Percentiles rank a stretch among this genome's conserved stretches.
phyloP scores from a whole-genome alignment of 1,140 invertebrate species.

The Drosophila sproati region DNA sequence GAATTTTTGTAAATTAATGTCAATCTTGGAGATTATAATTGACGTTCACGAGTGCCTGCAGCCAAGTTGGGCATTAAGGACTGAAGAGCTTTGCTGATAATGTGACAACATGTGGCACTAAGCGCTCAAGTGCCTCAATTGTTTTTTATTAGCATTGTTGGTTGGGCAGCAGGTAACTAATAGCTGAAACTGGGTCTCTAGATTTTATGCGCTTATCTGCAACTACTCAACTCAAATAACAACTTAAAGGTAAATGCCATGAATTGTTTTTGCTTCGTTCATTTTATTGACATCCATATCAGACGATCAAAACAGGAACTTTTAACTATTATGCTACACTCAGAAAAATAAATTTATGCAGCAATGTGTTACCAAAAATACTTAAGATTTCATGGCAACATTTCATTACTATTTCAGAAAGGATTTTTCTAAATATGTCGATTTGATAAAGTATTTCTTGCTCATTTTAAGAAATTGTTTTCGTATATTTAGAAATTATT shows the following conservation, averaged over 20 bases:
- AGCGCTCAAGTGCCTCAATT: slow-evolving; percentile 24
- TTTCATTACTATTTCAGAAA: too few relatives aligned
- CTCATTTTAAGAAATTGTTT: too few relatives aligned
- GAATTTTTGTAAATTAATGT: slow-evolving; percentile 39
- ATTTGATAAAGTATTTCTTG: too few relatives aligned
- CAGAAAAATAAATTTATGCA: too few relatives aligned
- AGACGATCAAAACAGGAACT: not conserved
- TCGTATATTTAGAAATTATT: too few relatives aligned
- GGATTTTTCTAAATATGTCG: too few relatives aligned
- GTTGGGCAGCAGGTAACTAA: not conserved
- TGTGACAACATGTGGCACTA: slow-evolving; percentile 17
- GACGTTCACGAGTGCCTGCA: not conserved
- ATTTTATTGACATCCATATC: slow-evolving; percentile 7
- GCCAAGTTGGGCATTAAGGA: not conserved
- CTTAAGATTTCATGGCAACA: too few relatives aligned
- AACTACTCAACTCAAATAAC: slow-evolving; percentile 45
- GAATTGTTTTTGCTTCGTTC: slow-evolving; percentile 34
- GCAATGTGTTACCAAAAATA: too few relatives aligned
- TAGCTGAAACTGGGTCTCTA: slow-evolving; percentile 19
- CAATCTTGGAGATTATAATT: slow-evolving; percentile 22
- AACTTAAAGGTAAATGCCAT: slow-evolving; percentile 42
- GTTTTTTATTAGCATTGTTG: not conserved
- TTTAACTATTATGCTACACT: slow-evolving; percentile 7
- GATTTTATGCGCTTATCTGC: slow-evolving; percentile 63
- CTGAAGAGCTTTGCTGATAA: slow-evolving; percentile 19